Evolutionary conservation across 2,888 invertebrate genomes (phyloP), one percentile per base, ranked within the genome.

Genomic region (Drosophila limbata): DNA sequence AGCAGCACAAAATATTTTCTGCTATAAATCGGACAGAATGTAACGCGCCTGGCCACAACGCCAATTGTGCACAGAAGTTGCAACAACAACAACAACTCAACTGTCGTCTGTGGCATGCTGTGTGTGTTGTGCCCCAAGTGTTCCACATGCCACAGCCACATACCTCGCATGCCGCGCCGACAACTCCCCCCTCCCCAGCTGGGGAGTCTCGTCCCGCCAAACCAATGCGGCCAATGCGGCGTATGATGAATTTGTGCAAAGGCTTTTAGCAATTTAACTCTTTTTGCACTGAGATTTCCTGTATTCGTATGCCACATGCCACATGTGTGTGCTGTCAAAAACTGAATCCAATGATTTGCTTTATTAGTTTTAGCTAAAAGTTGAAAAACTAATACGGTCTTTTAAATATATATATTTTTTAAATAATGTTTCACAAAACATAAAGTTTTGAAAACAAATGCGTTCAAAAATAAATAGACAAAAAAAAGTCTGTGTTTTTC

Each of bases 221-320:
- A 25, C 21, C 3, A 25, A 80, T 57, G 77, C 60, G 87, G 71
- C 82, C 82, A 87, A 77, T 84, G 87, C 87, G 87, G 87, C 84
- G 79, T 81, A 84, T 84, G 88, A 84, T 82, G 79, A 81, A 87
- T 82, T 83, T 81, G 69, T 72, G 64, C 68, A 53, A 69, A 66
- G 75, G 56, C 55, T 73, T 69, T 69, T 45, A 47, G 37, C 42
- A 52, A 47, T 52, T 51, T 39, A 59, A 64, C 62, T 53, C 28
- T 19, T 69, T 60, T 28, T 50, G 28, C 25, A 37, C 67, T 48
- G 44, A 73, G 77, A 79, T 79, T 77, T 62, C 19, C 63, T 40
- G 35, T 51, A 35, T 64, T 25, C 5, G 25, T 25, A 5, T 25
- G 25, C 25, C 25, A 25, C 25, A 25, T 25, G 47, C 47, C 47